Conservation (phyloP, 2,797 vertebrate species). For the Myotis findleyi region DNA sequence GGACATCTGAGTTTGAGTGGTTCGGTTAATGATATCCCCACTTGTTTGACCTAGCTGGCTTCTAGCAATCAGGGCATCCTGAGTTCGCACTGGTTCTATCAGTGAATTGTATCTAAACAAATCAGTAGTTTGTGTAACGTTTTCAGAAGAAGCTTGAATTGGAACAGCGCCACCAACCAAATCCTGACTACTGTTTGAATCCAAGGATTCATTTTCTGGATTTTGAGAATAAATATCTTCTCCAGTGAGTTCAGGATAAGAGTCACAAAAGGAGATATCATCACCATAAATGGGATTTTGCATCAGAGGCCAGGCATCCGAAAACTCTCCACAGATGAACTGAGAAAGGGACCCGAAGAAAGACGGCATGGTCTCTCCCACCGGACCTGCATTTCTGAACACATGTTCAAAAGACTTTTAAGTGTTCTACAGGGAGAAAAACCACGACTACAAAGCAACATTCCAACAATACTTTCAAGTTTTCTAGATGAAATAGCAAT, state of each 20-base stretch:
- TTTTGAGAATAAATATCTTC: constrained; percentile 78
- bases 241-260: constrained; percentile 83
- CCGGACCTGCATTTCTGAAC: constrained; percentile 87
- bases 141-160: constrained; percentile 70
- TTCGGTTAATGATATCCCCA: constrained; percentile 35
- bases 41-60: constrained; percentile 60
- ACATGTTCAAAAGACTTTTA: background rate
- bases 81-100: constrained; percentile 66
- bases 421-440: fast-evolving
- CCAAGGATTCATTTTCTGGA: constrained; percentile 76
- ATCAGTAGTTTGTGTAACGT: constrained; percentile 71
- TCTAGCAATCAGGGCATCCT: constrained; percentile 43
- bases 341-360: constrained; percentile 87
- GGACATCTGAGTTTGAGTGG: constrained; percentile 64
- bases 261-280: constrained; percentile 83
- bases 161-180: constrained; percentile 66
- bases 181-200: constrained; percentile 76
- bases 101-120: background rate
- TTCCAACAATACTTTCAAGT: background rate
- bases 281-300: constrained; percentile 84
- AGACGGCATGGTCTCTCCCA: constrained; percentile 86
- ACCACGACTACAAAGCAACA: background rate
- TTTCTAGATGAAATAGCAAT: background rate
- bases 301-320: constrained; percentile 90
- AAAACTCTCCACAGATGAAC: constrained; percentile 85